Conservation (phyloP, 37 sponge, comb jelly and placozoan genomes). For the Sycon ciliatum region DNA sequence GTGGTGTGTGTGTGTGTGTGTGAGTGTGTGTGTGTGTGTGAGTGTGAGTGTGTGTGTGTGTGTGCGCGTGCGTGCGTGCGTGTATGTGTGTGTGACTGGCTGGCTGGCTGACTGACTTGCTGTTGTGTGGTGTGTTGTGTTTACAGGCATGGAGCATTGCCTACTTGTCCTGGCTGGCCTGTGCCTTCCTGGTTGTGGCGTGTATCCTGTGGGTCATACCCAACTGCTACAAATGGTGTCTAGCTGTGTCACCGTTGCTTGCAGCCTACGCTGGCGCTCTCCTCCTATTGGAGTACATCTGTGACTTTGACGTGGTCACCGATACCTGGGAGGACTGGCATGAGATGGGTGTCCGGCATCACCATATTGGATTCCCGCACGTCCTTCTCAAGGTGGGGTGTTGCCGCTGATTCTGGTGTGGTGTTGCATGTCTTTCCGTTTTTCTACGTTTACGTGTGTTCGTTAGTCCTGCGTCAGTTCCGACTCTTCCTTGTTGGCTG, state of each 20-base stretch:
- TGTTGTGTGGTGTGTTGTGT: background rate
- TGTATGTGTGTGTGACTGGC: background rate
- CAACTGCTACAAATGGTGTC: no score
- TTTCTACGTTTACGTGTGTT: background rate
- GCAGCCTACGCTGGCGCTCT: constrained; percentile 38
- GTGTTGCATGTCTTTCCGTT: background rate
- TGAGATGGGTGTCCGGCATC: constrained; percentile 2
- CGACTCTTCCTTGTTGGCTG: no score
- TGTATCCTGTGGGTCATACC: constrained; percentile 54
- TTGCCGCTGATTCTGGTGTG: constrained; percentile 19
- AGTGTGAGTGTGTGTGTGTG: constrained; percentile 24
- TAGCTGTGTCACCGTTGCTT: constrained; percentile 46
- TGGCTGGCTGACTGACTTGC: background rate
- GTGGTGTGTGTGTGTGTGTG: constrained; percentile 17
- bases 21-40: constrained; percentile 30
- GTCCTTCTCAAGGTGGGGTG: constrained; percentile 18
- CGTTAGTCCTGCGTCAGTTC: background rate
- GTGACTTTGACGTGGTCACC: constrained; percentile 31
- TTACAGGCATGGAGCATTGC: constrained; percentile 52
- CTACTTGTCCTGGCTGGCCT: constrained; percentile 47
- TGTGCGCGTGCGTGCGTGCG: constrained; percentile 19
- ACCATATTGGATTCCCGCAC: background rate
- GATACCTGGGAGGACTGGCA: background rate
- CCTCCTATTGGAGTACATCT: constrained; percentile 40
- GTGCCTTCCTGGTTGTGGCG: constrained; percentile 49